Evolutionary conservation across 2,113 vertebrate species (phyloP).

Genomic region (Bos javanicus): DNA sequence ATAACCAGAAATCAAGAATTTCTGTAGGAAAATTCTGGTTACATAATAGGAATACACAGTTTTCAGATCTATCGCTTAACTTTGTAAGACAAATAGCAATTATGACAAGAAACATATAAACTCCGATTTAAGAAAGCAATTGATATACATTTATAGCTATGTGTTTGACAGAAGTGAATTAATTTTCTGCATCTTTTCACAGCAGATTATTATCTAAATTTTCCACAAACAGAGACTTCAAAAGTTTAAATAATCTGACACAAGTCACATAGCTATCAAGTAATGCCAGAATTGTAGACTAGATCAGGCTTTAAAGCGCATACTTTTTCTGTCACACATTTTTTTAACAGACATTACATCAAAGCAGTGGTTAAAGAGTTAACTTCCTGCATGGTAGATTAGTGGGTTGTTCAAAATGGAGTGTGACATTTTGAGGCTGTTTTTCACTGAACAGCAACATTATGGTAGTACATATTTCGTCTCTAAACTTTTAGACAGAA

Average conservation of each 20-base stretch:
- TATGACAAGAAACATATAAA: neutral
- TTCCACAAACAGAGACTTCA: neutral
- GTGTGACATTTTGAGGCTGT: conserved; percentile 31
- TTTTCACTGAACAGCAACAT: conserved; percentile 22
- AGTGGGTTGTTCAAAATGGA: conserved; percentile 43
- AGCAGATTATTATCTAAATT: neutral
- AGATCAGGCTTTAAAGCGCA: conserved; percentile 8
- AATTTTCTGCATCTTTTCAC: neutral
- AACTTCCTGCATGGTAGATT: conserved; percentile 19
- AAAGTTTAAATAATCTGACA: neutral
- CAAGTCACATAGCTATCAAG: neutral
- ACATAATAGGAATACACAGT: neutral
- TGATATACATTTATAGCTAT: neutral
- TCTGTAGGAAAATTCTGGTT: neutral
- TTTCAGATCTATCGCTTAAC: neutral
- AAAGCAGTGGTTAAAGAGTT: conserved; percentile 22
- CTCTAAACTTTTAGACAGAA: conserved; percentile 55
- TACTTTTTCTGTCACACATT: neutral
- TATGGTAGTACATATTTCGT: conserved; percentile 40
- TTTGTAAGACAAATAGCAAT: neutral
- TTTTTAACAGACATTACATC: neutral
- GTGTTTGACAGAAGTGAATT: neutral
- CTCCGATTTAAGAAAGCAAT: neutral
- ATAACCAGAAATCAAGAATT: neutral
- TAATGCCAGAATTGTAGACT: neutral